A percentile compares a stretch with the other conserved stretches of the same genome.
These are phyloP conservation scores for Erethizon dorsatum DNA, from an alignment of 2,797 vertebrate genomes.

Conservation along the genomic window DNA sequence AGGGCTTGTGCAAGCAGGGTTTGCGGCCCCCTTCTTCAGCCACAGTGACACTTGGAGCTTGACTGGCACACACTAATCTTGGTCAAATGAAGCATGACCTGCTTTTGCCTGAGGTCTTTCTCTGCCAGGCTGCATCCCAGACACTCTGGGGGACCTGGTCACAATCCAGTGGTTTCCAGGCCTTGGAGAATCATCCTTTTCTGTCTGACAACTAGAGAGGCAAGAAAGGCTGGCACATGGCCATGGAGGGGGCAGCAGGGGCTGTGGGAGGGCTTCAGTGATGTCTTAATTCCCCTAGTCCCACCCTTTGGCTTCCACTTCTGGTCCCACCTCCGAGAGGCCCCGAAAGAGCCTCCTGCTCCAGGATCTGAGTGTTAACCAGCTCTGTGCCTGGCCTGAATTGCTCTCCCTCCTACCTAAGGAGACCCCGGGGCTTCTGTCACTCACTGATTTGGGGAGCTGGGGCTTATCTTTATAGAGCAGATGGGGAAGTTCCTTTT, in stretches of 20 bases:
- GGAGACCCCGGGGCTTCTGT: conserved; percentile 52
- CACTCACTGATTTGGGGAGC: conserved; percentile 85
- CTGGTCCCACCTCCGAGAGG: not conserved
- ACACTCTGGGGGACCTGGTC: not conserved
- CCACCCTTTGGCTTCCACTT: conserved; percentile 63
- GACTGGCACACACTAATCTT: not conserved
- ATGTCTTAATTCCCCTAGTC: conserved; percentile 82
- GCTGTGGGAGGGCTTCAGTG: conserved; percentile 80
- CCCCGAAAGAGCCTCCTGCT: rapidly evolving
- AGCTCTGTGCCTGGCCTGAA: not conserved
- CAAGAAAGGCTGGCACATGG: conserved; percentile 55
- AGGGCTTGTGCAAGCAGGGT: rapidly evolving
- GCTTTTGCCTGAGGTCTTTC: conserved; percentile 22
- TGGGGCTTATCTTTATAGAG: conserved; percentile 90
- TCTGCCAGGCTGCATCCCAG: not conserved
- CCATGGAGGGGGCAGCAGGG: conserved; percentile 3
- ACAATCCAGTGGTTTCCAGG: conserved; percentile 41
- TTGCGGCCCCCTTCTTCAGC: not conserved
- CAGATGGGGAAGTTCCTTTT: conserved; percentile 88
- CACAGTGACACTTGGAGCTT: not conserved
- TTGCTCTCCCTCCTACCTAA: not conserved
- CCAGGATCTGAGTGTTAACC: not conserved
- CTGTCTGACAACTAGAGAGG: conserved; percentile 62
- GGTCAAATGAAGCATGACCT: conserved; percentile 34
- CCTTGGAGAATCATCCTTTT: conserved; percentile 78